Evolutionary conservation across 2,888 invertebrate species (phyloP).

Genomic region (Altica lythri): DNA sequence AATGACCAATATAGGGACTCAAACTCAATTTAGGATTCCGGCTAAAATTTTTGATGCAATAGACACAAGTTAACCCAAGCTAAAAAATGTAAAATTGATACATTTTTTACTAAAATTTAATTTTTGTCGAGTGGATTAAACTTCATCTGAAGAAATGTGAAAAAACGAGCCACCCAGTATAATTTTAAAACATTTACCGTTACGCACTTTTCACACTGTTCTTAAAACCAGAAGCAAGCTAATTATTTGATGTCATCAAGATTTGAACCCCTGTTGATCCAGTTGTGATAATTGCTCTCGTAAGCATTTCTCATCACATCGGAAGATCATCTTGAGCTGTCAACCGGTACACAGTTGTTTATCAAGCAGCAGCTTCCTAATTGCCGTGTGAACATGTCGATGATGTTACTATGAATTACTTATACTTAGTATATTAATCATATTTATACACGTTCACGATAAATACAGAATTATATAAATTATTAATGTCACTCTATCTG

Average conservation of each 20-base stretch:
- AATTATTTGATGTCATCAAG: conserved; percentile 18
- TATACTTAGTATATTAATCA: conserved; percentile 21
- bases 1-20: too few species aligned
- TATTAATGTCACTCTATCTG: conserved; percentile 16
- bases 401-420: conserved; percentile 25
- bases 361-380: conserved; percentile 20
- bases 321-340: conserved; percentile 19
- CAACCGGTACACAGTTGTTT: conserved; percentile 24
- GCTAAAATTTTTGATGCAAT: too few species aligned
- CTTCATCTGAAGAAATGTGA: too few species aligned
- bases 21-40: too few species aligned
- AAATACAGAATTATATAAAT: conserved; percentile 20
- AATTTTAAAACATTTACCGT: too few species aligned
- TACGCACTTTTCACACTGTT: neutral
- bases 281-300: conserved; percentile 20
- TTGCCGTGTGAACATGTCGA: conserved; percentile 25
- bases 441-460: conserved; percentile 20
- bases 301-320: conserved; percentile 22
- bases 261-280: conserved; percentile 20
- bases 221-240: conserved; percentile 11
- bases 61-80: too few species aligned
- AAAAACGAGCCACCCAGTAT: too few species aligned
- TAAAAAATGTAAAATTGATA: too few species aligned
- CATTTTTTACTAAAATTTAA: too few species aligned
- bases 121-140: too few species aligned